Conservation (phyloP, 2,797 vertebrate genomes). For the Lacerta agilis region DNA sequence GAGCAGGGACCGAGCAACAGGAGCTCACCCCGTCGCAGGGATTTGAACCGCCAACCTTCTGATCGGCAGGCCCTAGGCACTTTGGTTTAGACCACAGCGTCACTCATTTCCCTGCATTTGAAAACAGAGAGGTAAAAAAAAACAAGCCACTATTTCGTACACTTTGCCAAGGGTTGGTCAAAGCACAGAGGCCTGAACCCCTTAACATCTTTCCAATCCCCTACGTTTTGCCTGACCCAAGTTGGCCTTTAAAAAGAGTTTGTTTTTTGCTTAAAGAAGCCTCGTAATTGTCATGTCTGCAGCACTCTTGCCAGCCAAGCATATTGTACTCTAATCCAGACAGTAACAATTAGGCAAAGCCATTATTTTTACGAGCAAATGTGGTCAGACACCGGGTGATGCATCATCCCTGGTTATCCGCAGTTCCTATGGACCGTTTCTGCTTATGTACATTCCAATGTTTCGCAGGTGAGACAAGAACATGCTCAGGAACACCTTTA, state of each 20-base stretch:
- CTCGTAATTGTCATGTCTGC: not conserved
- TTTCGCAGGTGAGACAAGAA: too few relatives aligned
- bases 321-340: not conserved
- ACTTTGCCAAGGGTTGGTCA: not conserved
- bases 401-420: not conserved
- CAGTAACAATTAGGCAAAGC: not conserved
- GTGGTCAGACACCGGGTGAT: not conserved
- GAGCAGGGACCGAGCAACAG: too few relatives aligned
- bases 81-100: too few relatives aligned
- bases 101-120: too few relatives aligned
- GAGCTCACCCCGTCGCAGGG: too few relatives aligned
- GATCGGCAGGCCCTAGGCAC: too few relatives aligned
- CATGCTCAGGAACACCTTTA: not conserved
- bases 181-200: not conserved
- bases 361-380: not conserved
- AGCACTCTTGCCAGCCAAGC: not conserved
- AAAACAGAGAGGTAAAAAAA: too few relatives aligned
- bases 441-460: not conserved
- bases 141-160: too few relatives aligned
- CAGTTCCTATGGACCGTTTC: not conserved
- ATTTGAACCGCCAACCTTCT: too few relatives aligned
- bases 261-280: too few relatives aligned
- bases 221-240: not conserved
- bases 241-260: not conserved
- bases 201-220: not conserved